phyloP scores from a whole-genome alignment of 2,113 vertebrate species.

The Pangasianodon hypophthalmus region DNA sequence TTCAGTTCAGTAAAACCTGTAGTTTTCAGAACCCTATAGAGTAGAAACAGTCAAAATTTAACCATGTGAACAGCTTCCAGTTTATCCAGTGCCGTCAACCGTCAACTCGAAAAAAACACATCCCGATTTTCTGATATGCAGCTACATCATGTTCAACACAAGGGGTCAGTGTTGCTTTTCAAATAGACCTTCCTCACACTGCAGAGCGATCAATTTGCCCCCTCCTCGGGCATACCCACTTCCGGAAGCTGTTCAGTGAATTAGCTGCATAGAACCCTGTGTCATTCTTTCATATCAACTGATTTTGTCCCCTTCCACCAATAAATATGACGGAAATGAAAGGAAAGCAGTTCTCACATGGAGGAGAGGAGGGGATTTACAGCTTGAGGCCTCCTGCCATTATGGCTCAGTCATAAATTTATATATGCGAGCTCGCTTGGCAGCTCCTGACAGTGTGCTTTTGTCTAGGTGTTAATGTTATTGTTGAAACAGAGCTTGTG shows the following conservation, averaged over 20 bases:
- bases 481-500: constrained; percentile 41
- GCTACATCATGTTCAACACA: constrained; percentile 35
- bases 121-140: not conserved
- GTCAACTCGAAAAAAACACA: not conserved
- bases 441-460: constrained; percentile 35
- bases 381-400: constrained; percentile 43
- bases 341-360: constrained; percentile 32
- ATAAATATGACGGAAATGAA: constrained; percentile 44
- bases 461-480: constrained; percentile 46
- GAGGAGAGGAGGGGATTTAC: constrained; percentile 32
- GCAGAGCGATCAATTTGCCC: constrained; percentile 34
- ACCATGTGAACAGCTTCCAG: not conserved
- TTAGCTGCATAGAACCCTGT: constrained; percentile 37
- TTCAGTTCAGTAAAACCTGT: not conserved
- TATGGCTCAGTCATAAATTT: constrained; percentile 43
- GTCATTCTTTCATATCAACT: constrained; percentile 47
- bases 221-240: not conserved
- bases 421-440: constrained; percentile 37
- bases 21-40: not conserved
- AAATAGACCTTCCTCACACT: constrained; percentile 20
- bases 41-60: not conserved
- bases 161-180: constrained; percentile 58
- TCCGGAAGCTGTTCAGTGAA: constrained; percentile 38
- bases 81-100: not conserved
- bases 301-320: constrained; percentile 33